Base-by-base conservation (phyloP, 2,797 vertebrate species). In the Coilia nasus region DNA sequence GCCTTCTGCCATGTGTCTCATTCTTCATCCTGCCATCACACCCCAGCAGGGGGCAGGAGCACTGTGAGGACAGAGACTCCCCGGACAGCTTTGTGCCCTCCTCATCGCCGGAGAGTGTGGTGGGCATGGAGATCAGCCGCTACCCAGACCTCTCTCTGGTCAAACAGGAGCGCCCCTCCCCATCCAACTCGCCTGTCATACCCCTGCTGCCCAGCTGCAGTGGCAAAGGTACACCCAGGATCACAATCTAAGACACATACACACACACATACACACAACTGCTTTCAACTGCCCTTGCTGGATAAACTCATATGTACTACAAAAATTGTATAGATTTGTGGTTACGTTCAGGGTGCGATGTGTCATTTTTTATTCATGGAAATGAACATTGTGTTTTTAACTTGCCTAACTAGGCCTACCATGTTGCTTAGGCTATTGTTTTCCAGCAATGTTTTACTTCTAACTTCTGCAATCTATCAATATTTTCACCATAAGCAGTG, bases 21-120 rank as follows among this genome's bases (percentile, higher is more conserved):
- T 25, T 83, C 44, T 28, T 7, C 60, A 35, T 82, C 23, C 75
- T 11, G 14, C 12, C 41, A 7, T 71, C 23, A 25, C 1, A 1
- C 59, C 21, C n/a, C 35, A 11, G 67, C 93, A 96, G 98, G 93
- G 96, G 95, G 84, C 98, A 99, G 92, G 98, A 98, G 89, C 95
- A 97, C 82, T 97, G 96, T 91, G 97, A 96, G 82, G 98, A 97
- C 85, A 93, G 98, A 86, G 97, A 98, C 90, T 97, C 97, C n/a
- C 98, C 98, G 7, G 98, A 99, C 92, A 99, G 98, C 90, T 99
- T 99, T 87, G 97, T 99, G 85, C 98, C 98, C 83, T 99, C 98
- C 0, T 99, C 98, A 6, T 99, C 98, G 88, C 98, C 98, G 11
- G 98, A 99, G 93, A 99, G 98, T 0, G 97, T 99, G 83, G 96